Base-by-base conservation (phyloP, 1,140 invertebrate species). In the Heliothis virescens region DNA sequence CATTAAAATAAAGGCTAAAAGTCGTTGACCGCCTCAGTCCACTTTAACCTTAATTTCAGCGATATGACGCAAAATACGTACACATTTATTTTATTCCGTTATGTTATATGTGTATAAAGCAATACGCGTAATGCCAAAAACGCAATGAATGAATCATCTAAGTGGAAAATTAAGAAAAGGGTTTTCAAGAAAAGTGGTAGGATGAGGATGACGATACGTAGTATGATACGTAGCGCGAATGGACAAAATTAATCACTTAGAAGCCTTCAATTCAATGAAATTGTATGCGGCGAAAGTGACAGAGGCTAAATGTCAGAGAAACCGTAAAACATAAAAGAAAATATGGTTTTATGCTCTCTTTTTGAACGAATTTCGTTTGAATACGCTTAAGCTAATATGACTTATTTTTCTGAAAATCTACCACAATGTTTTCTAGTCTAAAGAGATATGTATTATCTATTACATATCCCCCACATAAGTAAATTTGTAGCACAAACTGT, bases 1-100 rank as follows among this genome's bases (percentile, higher is more conserved):
- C 80, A 87, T 86, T 84, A 79, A 81, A 88, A 85, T 89, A 87
- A 87, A 86, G 84, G 80, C 80, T 84, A 59, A 57, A 83, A 85
- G 85, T 88, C 84, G 85, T 83, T 80, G 85, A 84, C 84, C 85
- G 83, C 41, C 60, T 79, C 53, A 80, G 34, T 74, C 41, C 72
- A 60, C 55, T 74, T 60, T 74, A 74, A 60, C 67, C 67, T 71
- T 71, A 71, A 71, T 53, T 52, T 52, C 34, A 29, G 67, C 67
- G 48, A 52, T 52, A 71, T 71, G 47, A 71, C 48, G 48, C 48
- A 13, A 50, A 53, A 29, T 29, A 26, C 67, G 29, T 41, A 41
- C 34, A 41, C 34, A 63, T 73, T 55, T 34, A 59, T 69, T 81
- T 13, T 10, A 67, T 47, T 48, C 63, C 62, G 18, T 63, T 34